Conservation (phyloP, 2,888 invertebrate genomes). For the Agrotis exclamationis region DNA sequence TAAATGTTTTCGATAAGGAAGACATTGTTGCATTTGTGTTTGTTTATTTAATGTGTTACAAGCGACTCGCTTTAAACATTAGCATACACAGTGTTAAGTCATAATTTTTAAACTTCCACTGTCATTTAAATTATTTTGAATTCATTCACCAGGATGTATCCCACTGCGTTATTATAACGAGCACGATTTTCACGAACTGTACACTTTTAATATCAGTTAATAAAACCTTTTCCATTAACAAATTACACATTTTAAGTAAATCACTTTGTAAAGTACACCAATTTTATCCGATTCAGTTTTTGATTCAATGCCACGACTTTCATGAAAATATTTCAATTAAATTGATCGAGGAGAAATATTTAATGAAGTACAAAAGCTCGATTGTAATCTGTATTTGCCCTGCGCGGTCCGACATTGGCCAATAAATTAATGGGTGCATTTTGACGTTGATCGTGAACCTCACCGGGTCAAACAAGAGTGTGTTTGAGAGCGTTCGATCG, state of each 20-base stretch:
- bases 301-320: slow-evolving; percentile 14
- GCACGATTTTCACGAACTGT: background rate
- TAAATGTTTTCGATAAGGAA: background rate
- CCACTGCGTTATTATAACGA: background rate
- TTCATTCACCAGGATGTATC: background rate
- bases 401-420: slow-evolving; percentile 15
- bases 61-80: too few species aligned
- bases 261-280: background rate
- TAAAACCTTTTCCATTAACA: slow-evolving; percentile 3
- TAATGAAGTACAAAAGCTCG: slow-evolving; percentile 41
- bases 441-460: slow-evolving; percentile 29
- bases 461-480: slow-evolving; percentile 25
- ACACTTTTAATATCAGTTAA: background rate
- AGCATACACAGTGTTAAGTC: too few species aligned
- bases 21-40: background rate
- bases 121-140: background rate
- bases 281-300: slow-evolving; percentile 9
- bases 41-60: background rate
- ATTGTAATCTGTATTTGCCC: slow-evolving; percentile 44
- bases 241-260: slow-evolving; percentile 16
- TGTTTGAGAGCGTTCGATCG: slow-evolving; percentile 31
- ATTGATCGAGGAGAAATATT: slow-evolving; percentile 44
- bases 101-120: too few species aligned
- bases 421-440: slow-evolving; percentile 46
- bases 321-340: slow-evolving; percentile 28